phyloP scores from a whole-genome alignment of 2,113 vertebrate species.

The Euleptes europaea region DNA sequence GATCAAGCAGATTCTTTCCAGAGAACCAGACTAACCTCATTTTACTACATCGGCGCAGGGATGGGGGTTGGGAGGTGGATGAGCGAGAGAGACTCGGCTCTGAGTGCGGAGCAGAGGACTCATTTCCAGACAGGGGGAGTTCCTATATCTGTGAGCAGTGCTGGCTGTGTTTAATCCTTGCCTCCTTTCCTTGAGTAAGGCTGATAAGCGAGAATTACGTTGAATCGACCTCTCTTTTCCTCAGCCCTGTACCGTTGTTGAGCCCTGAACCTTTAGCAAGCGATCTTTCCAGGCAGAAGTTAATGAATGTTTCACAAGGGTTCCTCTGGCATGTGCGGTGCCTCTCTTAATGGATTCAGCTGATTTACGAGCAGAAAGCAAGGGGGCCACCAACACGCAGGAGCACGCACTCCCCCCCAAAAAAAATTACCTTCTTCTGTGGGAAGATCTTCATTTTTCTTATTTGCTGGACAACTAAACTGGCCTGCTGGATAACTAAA shows the following conservation, averaged over 20 bases:
- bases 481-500: too few relatives aligned
- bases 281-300: background rate
- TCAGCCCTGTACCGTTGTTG: background rate
- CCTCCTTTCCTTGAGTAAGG: slow-evolving; percentile 44
- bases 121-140: slow-evolving; percentile 67
- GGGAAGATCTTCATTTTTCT: slow-evolving; percentile 41
- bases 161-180: slow-evolving; percentile 51
- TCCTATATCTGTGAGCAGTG: slow-evolving; percentile 54
- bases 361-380: background rate
- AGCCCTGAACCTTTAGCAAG: background rate
- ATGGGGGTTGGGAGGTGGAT: background rate
- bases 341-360: background rate
- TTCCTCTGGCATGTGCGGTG: background rate
- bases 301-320: background rate
- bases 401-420: background rate
- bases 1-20: background rate
- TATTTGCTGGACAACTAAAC: slow-evolving; percentile 45
- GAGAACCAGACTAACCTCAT: background rate
- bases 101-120: slow-evolving; percentile 33
- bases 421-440: slow-evolving; percentile 42
- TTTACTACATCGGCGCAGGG: rapidly evolving
- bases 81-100: background rate
- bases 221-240: slow-evolving; percentile 40
- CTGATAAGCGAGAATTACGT: slow-evolving; percentile 31
- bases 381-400: background rate